Evolutionary conservation across 2,888 invertebrate genomes (phyloP).

Genomic region (Sarcophaga subvicina): DNA sequence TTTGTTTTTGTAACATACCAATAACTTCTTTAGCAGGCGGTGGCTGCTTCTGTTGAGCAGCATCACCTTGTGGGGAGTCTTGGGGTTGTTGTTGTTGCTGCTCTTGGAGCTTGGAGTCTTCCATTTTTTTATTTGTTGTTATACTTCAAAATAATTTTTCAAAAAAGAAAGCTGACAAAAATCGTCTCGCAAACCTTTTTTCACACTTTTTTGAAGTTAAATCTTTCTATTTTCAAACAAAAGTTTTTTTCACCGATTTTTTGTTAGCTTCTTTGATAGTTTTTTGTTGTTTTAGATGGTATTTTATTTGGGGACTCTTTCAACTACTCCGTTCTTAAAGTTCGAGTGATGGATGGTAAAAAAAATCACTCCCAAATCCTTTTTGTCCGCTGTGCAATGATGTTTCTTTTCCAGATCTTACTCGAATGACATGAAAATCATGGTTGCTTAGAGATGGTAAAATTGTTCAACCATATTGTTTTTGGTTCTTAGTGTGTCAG

Average conservation of each 20-base stretch:
- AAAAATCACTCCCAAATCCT: slow-evolving; percentile 88
- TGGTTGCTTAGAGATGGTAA: slow-evolving; percentile 61
- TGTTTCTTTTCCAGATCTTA: slow-evolving; percentile 85
- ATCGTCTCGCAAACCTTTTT: slow-evolving; percentile 55
- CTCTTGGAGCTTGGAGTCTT: slow-evolving; percentile 91
- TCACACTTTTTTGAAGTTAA: slow-evolving; percentile 63
- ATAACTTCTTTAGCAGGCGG: slow-evolving; percentile 91
- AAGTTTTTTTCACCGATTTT: slow-evolving; percentile 70
- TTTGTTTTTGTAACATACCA: slow-evolving; percentile 83
- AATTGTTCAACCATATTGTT: slow-evolving; percentile 42
- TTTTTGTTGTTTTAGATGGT: slow-evolving; percentile 72
- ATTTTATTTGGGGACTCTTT: slow-evolving; percentile 77
- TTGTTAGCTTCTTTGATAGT: slow-evolving; percentile 70
- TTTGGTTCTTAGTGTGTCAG: slow-evolving; percentile 11
- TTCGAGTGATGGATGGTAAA: slow-evolving; percentile 83
- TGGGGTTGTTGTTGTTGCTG: slow-evolving; percentile 84
- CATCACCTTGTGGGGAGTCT: slow-evolving; percentile 77
- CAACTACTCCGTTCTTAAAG: slow-evolving; percentile 80
- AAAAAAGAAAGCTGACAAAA: slow-evolving; percentile 65
- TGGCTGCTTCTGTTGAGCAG: slow-evolving; percentile 78
- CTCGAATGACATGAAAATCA: slow-evolving; percentile 78
- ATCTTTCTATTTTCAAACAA: slow-evolving; percentile 64
- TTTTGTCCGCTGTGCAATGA: slow-evolving; percentile 83
- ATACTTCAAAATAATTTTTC: slow-evolving; percentile 36
- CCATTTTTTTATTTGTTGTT: slow-evolving; percentile 84